These are phyloP conservation scores for Podiceps cristatus DNA, from an alignment of 2,113 vertebrate genomes.

Conservation along the genomic window DNA sequence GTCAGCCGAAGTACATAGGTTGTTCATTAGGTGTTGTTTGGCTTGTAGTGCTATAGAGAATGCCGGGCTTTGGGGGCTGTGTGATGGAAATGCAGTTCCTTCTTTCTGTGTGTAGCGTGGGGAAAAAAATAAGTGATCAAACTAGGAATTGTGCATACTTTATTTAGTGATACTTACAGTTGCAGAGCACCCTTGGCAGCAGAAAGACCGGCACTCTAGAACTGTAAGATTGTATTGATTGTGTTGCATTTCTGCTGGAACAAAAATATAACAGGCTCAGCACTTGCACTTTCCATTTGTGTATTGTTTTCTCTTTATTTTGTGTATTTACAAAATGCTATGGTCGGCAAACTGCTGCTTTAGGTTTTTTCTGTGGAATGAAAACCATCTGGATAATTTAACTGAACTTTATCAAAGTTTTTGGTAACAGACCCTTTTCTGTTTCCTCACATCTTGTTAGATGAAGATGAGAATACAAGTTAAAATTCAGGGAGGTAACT, in stretches of 20 bases:
- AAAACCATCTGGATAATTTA: slow-evolving; percentile 67
- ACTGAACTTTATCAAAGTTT: slow-evolving; percentile 11
- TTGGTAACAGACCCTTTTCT: slow-evolving; percentile 16
- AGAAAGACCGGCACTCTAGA: neutral
- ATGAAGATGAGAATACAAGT: neutral
- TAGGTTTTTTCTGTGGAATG: slow-evolving; percentile 65
- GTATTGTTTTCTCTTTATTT: slow-evolving; percentile 68
- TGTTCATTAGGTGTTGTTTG: neutral
- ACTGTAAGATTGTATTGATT: slow-evolving; percentile 46
- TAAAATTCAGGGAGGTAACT: neutral
- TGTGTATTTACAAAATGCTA: slow-evolving; percentile 65
- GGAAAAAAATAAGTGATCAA: neutral
- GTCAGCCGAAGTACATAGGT: neutral
- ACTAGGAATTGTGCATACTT: neutral
- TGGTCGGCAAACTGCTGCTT: slow-evolving; percentile 56
- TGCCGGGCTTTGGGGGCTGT: neutral
- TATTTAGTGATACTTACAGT: neutral
- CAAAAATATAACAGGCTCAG: slow-evolving; percentile 60
- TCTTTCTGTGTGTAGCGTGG: neutral
- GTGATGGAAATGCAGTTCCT: neutral
- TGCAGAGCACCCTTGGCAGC: neutral
- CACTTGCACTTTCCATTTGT: slow-evolving; percentile 63
- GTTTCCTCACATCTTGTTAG: slow-evolving; percentile 2
- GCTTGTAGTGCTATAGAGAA: neutral
- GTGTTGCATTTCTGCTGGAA: slow-evolving; percentile 54